Conservation (phyloP, 2,797 vertebrate species). For the Manis crassicaudata region DNA sequence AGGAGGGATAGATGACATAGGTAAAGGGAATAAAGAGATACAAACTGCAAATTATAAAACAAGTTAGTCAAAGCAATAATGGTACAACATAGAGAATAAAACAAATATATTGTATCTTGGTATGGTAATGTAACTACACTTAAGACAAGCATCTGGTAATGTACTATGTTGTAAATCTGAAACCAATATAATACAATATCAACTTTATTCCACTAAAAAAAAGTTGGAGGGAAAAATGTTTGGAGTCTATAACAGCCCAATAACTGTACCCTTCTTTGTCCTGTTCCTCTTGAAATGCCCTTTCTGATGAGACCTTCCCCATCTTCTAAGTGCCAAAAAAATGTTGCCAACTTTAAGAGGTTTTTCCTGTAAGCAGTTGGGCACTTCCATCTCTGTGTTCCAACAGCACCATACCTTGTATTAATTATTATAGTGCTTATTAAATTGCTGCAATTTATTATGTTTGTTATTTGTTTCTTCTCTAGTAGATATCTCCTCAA, state of each 20-base stretch:
- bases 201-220: too few relatives aligned
- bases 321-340: constrained; percentile 11
- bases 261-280: neutral
- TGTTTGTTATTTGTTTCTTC: constrained; percentile 25
- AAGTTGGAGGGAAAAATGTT: too few relatives aligned
- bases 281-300: neutral
- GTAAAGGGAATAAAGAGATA: too few relatives aligned
- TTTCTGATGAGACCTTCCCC: neutral
- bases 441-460: neutral
- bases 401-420: neutral
- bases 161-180: too few relatives aligned
- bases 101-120: too few relatives aligned
- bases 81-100: too few relatives aligned
- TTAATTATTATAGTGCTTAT: neutral
- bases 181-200: too few relatives aligned
- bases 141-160: too few relatives aligned
- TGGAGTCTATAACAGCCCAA: neutral
- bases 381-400: neutral
- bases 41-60: too few relatives aligned
- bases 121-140: too few relatives aligned
- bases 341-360: neutral
- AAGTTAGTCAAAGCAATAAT: too few relatives aligned
- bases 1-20: too few relatives aligned
- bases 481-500: neutral
- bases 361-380: neutral